Evolutionary conservation across 1,140 invertebrate species (phyloP), one percentile per base, ranked within the genome.

Genomic region (Drosophila tsacasi): DNA sequence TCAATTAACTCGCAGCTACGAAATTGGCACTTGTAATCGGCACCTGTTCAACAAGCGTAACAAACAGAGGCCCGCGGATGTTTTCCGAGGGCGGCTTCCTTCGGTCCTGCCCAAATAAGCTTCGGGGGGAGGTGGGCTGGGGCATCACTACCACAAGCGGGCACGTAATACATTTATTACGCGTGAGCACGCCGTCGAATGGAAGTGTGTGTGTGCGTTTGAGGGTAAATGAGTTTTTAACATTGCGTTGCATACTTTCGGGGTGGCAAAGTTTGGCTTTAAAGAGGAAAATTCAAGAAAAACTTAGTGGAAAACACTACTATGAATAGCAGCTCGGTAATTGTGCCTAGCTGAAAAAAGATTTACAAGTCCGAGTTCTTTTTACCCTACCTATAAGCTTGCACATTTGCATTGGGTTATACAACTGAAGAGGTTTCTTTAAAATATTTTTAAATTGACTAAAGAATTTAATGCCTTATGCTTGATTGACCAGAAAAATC

Each of bases 1-100:
- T 90, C 85, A 90, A 90, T 90, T 90, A 90, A 90, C 82, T 90
- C 35, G 67, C 69, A 62, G 78, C 65, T 63, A 76, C 73, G 35
- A 61, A 90, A 90, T 90, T 89, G 85, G 79, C 85, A 82, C 79
- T 90, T 90, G 81, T 90, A 89, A 90, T 90, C 85, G 82, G 85
- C 85, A 90, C 85, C 85, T 90, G 85, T 90, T 85, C 82, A 90
- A 91, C 85, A 90, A 85, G 79, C 85, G 75, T 78, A 85, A 73
- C 64, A 72, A 76, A 81, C 74, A 71, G 49, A 39, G 67, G 65
- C 75, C 63, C 55, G 39, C 44, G 65, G 55, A 71, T 47, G 10
- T 71, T 65, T 67, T 67, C 23, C 13, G 42, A 47, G 59, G 42
- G 32, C 60, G 32, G 32, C 60, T 35, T 35, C 30, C 60, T 21